A percentile compares a stretch with the other conserved stretches of the same genome.
Evolutionary conservation across 1,140 invertebrate genomes (phyloP).

Genomic region (Portunus trituberculatus): DNA sequence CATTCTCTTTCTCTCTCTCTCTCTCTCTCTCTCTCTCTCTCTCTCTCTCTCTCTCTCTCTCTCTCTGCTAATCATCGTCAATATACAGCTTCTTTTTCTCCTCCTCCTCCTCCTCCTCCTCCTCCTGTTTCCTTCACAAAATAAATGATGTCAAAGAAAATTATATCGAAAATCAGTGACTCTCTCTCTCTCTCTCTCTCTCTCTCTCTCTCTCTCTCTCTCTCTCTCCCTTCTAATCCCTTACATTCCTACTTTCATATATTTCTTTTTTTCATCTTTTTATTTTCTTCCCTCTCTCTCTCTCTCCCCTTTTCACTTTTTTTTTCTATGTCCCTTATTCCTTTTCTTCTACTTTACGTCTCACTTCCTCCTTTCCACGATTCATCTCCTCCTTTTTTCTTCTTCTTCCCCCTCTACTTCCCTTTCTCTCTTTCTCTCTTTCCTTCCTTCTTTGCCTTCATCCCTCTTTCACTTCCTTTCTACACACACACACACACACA

Average conservation of each 20-base stretch:
- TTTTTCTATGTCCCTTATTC: background rate
- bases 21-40: too few relatives aligned
- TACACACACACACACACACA: too few relatives aligned
- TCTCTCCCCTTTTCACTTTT: background rate
- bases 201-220: background rate
- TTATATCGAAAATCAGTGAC: too few relatives aligned
- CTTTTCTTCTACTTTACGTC: background rate
- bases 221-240: background rate
- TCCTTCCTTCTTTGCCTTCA: background rate
- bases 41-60: too few relatives aligned
- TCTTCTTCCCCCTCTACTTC: background rate
- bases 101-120: too few relatives aligned
- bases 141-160: too few relatives aligned
- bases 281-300: background rate
- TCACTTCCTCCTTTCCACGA: background rate
- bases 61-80: too few relatives aligned
- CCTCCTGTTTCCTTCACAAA: too few relatives aligned
- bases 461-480: background rate
- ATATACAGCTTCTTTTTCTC: too few relatives aligned
- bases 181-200: slow-evolving; percentile 8
- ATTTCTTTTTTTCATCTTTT: background rate
- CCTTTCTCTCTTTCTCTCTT: background rate
- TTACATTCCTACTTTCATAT: background rate
- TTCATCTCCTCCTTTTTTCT: background rate
- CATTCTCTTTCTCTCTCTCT: too few relatives aligned